Conservation (phyloP, 2,113 vertebrate genomes). For the Cygnus buccinator region DNA sequence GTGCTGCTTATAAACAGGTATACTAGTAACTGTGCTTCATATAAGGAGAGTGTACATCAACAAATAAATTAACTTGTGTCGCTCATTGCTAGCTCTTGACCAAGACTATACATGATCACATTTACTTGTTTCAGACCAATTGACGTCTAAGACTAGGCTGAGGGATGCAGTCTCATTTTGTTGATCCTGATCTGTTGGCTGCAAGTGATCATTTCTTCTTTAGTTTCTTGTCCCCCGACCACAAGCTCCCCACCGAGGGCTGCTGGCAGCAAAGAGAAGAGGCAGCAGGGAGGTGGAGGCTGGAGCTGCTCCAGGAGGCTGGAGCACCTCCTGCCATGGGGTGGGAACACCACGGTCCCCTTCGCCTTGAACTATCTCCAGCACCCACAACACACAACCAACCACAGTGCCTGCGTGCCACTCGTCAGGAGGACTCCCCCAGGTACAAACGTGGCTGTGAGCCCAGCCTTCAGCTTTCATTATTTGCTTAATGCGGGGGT, state of each 20-base stretch:
- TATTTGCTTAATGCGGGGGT: not conserved
- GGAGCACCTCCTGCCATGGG: not conserved
- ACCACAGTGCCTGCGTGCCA: accelerated
- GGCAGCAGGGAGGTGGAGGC: not conserved
- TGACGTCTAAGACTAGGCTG: not conserved
- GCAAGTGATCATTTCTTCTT: not conserved
- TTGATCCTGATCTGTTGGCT: not conserved
- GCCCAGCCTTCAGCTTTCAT: not conserved
- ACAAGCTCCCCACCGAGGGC: not conserved
- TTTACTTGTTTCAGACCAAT: not conserved
- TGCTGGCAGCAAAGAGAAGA: not conserved
- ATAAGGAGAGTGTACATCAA: not conserved
- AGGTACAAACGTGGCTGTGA: not conserved
- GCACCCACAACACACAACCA: not conserved
- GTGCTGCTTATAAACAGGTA: not conserved
- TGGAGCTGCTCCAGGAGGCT: not conserved
- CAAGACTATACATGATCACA: not conserved
- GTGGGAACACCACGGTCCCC: accelerated
- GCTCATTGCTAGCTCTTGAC: not conserved
- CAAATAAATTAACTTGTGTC: not conserved
- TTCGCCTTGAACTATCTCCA: not conserved
- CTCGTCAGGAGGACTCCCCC: not conserved
- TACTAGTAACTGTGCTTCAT: not conserved
- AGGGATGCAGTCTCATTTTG: not conserved
- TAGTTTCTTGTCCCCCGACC: not conserved